Evolutionary conservation across 2,797 vertebrate genomes (phyloP).

Genomic region (Todus mexicanus): DNA sequence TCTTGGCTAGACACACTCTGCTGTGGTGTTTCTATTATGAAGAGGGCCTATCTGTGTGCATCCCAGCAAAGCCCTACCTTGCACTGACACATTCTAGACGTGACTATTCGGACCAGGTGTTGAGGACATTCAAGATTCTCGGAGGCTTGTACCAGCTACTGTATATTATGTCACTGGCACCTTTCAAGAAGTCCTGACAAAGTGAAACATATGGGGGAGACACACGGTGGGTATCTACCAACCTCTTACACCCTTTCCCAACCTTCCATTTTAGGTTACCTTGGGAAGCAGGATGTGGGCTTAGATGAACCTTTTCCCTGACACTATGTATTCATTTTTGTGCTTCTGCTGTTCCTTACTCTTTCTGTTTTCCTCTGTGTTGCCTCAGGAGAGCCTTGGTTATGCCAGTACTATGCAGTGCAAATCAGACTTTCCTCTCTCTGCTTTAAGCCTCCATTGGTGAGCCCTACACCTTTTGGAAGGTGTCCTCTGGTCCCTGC

Average conservation of each 20-base stretch:
- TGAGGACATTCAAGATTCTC: neutral
- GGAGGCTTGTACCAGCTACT: neutral
- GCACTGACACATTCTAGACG: neutral
- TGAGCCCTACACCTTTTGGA: neutral
- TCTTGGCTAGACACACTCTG: neutral
- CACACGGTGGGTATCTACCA: neutral
- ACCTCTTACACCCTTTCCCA: neutral
- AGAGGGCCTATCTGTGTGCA: neutral
- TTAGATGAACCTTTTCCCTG: neutral
- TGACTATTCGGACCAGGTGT: neutral
- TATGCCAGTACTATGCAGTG: neutral
- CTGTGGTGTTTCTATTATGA: neutral
- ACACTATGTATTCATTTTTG: neutral
- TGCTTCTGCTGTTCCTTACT: neutral
- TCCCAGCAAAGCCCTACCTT: neutral
- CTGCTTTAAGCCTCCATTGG: neutral
- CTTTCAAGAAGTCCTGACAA: neutral
- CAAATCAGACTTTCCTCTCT: neutral
- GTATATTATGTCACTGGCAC: neutral
- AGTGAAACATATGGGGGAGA: neutral
- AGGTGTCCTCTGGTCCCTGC: neutral
- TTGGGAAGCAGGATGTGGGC: neutral
- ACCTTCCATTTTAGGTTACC: neutral
- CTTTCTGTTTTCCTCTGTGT: neutral
- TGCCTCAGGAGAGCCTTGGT: neutral